phyloP scores from a whole-genome alignment of 2,797 vertebrate species.

The Platalea minor region DNA sequence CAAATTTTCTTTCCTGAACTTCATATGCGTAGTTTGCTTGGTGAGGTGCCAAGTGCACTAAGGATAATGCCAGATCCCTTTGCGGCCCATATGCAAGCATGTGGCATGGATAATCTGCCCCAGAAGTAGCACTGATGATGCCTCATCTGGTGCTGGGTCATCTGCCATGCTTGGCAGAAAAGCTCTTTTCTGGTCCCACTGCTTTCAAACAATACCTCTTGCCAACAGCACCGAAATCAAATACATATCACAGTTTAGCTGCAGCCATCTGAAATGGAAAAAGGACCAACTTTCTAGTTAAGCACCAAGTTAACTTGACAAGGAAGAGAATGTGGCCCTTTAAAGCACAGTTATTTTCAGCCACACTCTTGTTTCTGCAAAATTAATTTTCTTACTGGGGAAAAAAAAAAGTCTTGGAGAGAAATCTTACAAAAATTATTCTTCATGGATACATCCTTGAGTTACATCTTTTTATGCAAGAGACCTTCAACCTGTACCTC shows the following conservation, averaged over 20 bases:
- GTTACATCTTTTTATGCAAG: neutral
- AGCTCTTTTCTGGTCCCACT: neutral
- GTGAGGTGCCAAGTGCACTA: neutral
- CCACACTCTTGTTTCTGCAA: neutral
- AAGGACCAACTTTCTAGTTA: neutral
- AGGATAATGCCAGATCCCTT: neutral
- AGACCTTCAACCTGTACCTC: neutral
- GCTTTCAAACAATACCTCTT: neutral
- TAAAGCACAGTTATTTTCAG: neutral
- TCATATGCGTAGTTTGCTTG: fast-evolving
- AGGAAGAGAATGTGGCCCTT: neutral
- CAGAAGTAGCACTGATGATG: neutral
- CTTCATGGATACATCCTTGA: neutral
- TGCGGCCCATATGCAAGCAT: neutral
- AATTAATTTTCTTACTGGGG: neutral
- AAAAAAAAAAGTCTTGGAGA: neutral
- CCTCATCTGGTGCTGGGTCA: neutral
- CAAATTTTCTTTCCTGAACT: neutral
- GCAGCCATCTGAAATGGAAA: neutral
- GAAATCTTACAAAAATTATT: neutral
- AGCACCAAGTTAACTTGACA: neutral
- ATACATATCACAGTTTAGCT: neutral
- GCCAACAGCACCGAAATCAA: neutral
- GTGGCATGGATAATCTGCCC: neutral
- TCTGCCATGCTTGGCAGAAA: neutral